A percentile compares a stretch with the other conserved stretches of the same genome.
phyloP scores from a whole-genome alignment of 2,113 vertebrate genomes.

The Petaurus breviceps region DNA sequence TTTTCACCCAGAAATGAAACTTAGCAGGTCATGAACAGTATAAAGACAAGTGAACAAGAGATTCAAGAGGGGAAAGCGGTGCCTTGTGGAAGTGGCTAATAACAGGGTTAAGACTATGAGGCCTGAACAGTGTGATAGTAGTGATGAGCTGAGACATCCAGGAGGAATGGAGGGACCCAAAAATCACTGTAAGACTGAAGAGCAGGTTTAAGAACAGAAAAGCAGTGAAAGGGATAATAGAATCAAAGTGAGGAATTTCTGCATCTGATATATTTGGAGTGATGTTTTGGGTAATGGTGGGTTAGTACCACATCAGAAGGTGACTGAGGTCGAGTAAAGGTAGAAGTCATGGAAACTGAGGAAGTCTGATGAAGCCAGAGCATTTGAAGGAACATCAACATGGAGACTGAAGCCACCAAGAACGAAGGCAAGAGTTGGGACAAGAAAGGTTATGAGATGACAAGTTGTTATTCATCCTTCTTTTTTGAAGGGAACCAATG shows the following conservation, averaged over 20 bases:
- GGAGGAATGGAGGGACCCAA: too few relatives aligned
- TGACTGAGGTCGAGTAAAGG: not conserved
- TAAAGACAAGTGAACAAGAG: not conserved
- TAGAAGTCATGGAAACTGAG: not conserved
- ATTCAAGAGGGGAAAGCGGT: not conserved
- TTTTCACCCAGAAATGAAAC: not conserved
- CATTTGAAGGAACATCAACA: not conserved
- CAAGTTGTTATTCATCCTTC: too few relatives aligned
- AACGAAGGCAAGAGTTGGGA: too few relatives aligned
- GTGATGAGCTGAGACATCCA: not conserved
- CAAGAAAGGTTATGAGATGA: too few relatives aligned
- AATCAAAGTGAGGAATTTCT: not conserved
- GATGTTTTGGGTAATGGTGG: not conserved
- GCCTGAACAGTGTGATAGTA: not conserved
- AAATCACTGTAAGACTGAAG: too few relatives aligned
- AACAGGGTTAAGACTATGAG: not conserved
- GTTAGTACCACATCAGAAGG: not conserved
- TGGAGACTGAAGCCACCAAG: too few relatives aligned
- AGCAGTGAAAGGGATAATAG: not conserved
- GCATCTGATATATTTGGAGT: not conserved
- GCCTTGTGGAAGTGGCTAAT: not conserved
- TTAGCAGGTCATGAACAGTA: not conserved
- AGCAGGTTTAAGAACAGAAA: not conserved
- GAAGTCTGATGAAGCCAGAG: not conserved
- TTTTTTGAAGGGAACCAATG: too few relatives aligned